These are phyloP conservation scores for Drosophila birchii DNA, from an alignment of 2,888 invertebrate genomes.

Conservation along the genomic window DNA sequence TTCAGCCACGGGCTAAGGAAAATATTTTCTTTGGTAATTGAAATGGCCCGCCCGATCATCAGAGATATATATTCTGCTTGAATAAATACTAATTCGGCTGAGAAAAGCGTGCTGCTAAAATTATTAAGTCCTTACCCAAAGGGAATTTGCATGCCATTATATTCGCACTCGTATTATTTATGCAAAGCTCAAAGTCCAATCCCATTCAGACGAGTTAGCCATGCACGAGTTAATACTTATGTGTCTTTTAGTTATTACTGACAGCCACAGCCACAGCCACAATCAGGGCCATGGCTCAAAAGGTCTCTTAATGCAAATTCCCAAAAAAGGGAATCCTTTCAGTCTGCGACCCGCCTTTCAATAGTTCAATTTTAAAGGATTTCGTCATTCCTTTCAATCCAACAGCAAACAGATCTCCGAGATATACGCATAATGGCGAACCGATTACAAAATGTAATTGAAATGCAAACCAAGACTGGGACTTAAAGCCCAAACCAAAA, in stretches of 20 bases:
- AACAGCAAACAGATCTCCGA: slow-evolving; percentile 25
- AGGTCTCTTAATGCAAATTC: slow-evolving; percentile 27
- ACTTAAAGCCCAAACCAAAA: slow-evolving; percentile 2
- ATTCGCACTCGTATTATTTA: slow-evolving; percentile 19
- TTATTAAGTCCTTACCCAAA: slow-evolving; percentile 28
- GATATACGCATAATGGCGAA: slow-evolving; percentile 29
- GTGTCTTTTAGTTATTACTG: slow-evolving; percentile 37
- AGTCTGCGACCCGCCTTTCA: slow-evolving; percentile 6
- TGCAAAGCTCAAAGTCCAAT: slow-evolving; percentile 33
- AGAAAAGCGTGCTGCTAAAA: slow-evolving; percentile 21
- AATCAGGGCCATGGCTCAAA: slow-evolving; percentile 8
- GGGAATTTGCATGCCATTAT: slow-evolving; percentile 32
- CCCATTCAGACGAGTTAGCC: slow-evolving; percentile 16
- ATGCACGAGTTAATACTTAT: slow-evolving; percentile 31
- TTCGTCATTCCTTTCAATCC: slow-evolving; percentile 10
- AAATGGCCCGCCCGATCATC: neutral
- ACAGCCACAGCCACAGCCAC: slow-evolving; percentile 2
- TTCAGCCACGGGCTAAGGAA: neutral
- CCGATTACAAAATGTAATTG: slow-evolving; percentile 48
- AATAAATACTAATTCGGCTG: slow-evolving; percentile 31
- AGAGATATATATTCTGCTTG: slow-evolving; percentile 22
- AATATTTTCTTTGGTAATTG: slow-evolving; percentile 15
- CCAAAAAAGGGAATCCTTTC: slow-evolving; percentile 32
- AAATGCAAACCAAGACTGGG: slow-evolving; percentile 21
- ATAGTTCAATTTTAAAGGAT: slow-evolving; percentile 35